Conservation (phyloP, 2,888 invertebrate species). For the Oligia latruncula region DNA sequence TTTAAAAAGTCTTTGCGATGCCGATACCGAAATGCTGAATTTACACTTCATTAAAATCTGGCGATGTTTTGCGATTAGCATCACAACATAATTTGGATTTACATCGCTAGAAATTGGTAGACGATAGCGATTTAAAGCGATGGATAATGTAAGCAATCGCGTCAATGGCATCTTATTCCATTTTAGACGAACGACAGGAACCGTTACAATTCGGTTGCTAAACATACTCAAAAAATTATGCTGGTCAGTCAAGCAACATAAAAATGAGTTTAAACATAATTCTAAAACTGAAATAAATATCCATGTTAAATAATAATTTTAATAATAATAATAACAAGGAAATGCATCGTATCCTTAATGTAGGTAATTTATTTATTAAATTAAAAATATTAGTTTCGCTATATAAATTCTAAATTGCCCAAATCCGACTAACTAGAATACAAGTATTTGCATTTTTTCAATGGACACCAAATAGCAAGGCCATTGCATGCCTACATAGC, state of each 20-base stretch:
- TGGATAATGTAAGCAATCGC: slow-evolving; percentile 10
- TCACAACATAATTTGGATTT: neutral
- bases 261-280: neutral
- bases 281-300: neutral
- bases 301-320: neutral
- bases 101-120: slow-evolving; percentile 1
- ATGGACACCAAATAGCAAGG: slow-evolving; percentile 24
- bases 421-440: neutral
- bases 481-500: neutral
- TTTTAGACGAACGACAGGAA: neutral
- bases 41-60: neutral
- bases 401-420: neutral
- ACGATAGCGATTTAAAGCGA: neutral
- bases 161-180: neutral
- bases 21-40: neutral
- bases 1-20: neutral
- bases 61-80: neutral
- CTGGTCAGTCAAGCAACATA: neutral
- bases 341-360: slow-evolving; percentile 11
- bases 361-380: slow-evolving; percentile 1
- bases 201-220: neutral
- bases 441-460: neutral
- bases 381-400: neutral
- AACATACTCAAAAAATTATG: neutral
- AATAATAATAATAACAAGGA: slow-evolving; percentile 20